A percentile compares a stretch with the other conserved stretches of the same genome.
Evolutionary conservation across 1,140 invertebrate genomes (phyloP).

Genomic region (Apocrypta bakeri): DNA sequence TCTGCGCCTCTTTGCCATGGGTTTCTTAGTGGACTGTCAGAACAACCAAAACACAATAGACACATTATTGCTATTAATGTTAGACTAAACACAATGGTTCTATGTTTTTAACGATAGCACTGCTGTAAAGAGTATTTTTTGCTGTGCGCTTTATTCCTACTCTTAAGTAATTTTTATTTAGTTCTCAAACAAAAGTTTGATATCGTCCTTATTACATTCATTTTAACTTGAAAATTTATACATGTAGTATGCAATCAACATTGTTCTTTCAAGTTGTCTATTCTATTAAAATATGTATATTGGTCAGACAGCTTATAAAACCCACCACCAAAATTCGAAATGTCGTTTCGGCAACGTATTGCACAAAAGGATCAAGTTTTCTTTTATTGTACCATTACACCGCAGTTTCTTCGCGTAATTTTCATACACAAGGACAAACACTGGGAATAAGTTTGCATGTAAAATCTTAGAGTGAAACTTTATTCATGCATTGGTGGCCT

Average conservation of each 20-base stretch:
- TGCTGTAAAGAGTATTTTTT: constrained; percentile 44
- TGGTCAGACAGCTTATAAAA: constrained; percentile 17
- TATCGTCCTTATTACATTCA: not conserved
- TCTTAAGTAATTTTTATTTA: not conserved
- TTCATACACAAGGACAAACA: constrained; percentile 60
- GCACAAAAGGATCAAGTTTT: not conserved
- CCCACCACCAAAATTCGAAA: constrained; percentile 33
- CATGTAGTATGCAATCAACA: not conserved
- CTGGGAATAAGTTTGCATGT: constrained; percentile 59
- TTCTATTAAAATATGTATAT: not conserved
- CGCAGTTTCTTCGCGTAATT: not conserved
- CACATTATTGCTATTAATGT: constrained; percentile 61
- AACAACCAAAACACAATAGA: constrained; percentile 68
- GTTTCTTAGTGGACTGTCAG: constrained; percentile 71
- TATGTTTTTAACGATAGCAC: constrained; percentile 54
- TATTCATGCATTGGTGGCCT: not conserved
- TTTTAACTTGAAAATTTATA: constrained; percentile 6
- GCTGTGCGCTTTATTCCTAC: not conserved
- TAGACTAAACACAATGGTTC: constrained; percentile 55
- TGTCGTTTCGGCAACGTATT: not conserved
- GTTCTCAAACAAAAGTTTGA: not conserved
- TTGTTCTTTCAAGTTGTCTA: not conserved
- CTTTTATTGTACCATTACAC: not conserved
- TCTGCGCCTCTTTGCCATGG: constrained; percentile 69
- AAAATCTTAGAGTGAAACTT: constrained; percentile 10